Evolutionary conservation across 2,113 vertebrate species (phyloP).

Genomic region (Chrysemys picta): DNA sequence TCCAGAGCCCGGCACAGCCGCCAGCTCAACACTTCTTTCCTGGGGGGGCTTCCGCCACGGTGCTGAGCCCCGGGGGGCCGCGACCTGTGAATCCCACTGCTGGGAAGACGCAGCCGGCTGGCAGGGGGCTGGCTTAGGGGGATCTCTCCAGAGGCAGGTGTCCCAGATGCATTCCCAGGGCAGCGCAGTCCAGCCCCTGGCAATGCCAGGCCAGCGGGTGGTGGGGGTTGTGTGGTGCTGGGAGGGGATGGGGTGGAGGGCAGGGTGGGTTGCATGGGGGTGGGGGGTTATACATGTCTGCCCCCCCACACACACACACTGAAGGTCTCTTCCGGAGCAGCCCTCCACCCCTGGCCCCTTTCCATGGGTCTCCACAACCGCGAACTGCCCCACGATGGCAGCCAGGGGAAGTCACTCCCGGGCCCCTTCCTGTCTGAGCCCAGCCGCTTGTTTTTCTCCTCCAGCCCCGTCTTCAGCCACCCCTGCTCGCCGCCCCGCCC

Average conservation of each 20-base stretch:
- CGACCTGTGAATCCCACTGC: background rate
- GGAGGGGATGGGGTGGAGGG: background rate
- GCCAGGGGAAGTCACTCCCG: conserved; percentile 49
- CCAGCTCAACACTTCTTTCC: background rate
- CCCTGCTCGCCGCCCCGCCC: background rate
- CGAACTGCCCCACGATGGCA: background rate
- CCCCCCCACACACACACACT: background rate
- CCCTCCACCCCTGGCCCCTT: accelerated
- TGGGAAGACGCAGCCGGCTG: background rate
- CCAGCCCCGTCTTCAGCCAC: conserved; percentile 32
- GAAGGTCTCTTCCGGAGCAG: too few species aligned
- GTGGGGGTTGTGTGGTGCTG: background rate
- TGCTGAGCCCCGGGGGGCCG: background rate
- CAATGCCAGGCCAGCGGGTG: too few species aligned
- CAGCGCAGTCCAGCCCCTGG: background rate
- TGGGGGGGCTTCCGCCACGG: background rate
- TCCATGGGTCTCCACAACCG: background rate
- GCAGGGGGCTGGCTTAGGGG: background rate
- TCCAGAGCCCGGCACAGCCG: background rate
- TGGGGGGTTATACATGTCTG: background rate
- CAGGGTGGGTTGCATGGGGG: too few species aligned
- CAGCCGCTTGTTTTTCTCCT: conserved; percentile 25
- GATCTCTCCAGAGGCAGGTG: background rate
- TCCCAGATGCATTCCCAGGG: background rate
- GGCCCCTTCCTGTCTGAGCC: conserved; percentile 54